Conservation (phyloP, 2,113 vertebrate genomes). For the Ailurus styani region DNA sequence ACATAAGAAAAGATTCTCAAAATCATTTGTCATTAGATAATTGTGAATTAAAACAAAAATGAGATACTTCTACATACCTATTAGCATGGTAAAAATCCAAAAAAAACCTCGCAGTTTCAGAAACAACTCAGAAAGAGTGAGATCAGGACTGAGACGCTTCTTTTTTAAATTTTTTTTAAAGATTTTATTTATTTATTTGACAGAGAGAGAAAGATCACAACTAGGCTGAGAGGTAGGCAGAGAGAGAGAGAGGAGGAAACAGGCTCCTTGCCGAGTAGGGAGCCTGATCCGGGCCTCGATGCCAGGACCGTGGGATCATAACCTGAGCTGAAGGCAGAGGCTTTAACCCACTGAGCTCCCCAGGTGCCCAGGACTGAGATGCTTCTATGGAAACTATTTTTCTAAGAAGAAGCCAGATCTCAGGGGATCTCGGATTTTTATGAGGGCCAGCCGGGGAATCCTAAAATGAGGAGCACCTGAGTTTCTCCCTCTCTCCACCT, state of each 20-base stretch:
- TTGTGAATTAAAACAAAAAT: background rate
- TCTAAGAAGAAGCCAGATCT: background rate
- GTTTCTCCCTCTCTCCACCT: background rate
- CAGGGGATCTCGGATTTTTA: background rate
- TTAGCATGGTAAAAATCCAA: background rate
- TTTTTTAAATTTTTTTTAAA: no score
- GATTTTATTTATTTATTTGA: no score
- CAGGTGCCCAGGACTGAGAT: background rate
- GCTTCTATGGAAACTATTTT: no score
- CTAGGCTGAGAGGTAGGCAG: no score
- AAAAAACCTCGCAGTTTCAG: background rate
- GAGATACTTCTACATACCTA: background rate
- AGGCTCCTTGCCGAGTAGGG: no score
- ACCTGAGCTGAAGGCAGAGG: no score
- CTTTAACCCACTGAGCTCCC: no score
- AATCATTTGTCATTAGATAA: background rate
- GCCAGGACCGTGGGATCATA: no score
- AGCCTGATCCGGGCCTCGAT: no score
- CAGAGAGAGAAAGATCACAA: no score
- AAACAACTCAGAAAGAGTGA: background rate
- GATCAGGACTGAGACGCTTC: background rate
- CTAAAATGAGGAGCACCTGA: background rate
- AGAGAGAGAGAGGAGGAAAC: no score
- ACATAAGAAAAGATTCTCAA: background rate
- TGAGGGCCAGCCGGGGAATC: background rate